Evolutionary conservation across 1,140 invertebrate genomes (phyloP).

Genomic region (Palaemon carinicauda): DNA sequence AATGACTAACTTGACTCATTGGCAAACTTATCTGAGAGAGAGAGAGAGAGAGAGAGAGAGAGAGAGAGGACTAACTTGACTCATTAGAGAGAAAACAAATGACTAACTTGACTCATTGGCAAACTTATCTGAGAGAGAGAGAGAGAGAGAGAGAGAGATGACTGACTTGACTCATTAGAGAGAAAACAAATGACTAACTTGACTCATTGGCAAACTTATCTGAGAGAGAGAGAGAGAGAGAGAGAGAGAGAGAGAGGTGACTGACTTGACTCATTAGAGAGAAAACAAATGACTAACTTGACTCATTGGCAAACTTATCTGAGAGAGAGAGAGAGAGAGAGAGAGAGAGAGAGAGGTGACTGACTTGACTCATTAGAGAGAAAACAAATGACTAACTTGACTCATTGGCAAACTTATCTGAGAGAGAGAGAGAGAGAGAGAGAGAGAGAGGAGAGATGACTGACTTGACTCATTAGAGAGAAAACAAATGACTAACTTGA

Average conservation of each 20-base stretch:
- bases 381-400: not conserved
- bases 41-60: not conserved
- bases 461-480: not conserved
- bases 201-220: conserved; percentile 27
- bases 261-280: not conserved
- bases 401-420: conserved; percentile 37
- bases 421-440: not conserved
- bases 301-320: conserved; percentile 34
- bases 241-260: not conserved
- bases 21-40: conserved; percentile 39
- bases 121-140: conserved; percentile 39
- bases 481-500: not conserved
- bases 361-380: not conserved
- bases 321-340: not conserved
- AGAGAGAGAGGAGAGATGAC: not conserved
- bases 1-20: not conserved
- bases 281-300: not conserved
- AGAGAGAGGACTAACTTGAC: too few species aligned
- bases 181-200: not conserved
- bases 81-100: too few species aligned
- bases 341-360: not conserved
- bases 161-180: too few species aligned
- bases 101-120: not conserved
- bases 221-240: conserved; percentile 7
- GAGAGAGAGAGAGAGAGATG: not conserved